phyloP scores from a whole-genome alignment of 2,797 vertebrate species.

The Nyctibius grandis region DNA sequence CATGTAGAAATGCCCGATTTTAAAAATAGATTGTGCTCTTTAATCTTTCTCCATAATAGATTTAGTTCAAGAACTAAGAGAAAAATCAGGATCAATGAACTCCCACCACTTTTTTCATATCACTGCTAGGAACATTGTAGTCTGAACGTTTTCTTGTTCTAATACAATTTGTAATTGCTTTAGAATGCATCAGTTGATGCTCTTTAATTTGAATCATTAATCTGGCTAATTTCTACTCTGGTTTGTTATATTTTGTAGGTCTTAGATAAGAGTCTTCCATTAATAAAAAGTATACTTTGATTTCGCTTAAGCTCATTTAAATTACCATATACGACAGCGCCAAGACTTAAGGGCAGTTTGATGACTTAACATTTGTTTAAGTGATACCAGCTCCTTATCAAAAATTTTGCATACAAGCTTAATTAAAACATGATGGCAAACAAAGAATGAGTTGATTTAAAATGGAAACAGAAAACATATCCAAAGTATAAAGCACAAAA shows the following conservation, averaged over 20 bases:
- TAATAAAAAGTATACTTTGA: background rate
- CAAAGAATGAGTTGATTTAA: background rate
- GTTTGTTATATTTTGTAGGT: background rate
- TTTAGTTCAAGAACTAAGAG: background rate
- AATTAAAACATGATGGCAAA: constrained; percentile 15
- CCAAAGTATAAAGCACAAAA: background rate
- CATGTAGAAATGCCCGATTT: background rate
- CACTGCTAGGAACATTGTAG: background rate
- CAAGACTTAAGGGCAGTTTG: background rate
- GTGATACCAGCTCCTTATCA: background rate
- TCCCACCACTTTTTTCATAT: background rate
- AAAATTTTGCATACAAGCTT: background rate
- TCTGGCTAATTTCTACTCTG: background rate
- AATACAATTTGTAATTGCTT: background rate
- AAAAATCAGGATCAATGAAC: background rate
- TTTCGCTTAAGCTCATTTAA: background rate
- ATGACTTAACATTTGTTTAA: background rate
- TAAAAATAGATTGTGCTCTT: background rate
- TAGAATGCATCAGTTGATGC: background rate
- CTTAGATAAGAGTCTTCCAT: background rate
- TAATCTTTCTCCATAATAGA: background rate
- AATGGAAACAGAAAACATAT: background rate
- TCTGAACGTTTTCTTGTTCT: background rate
- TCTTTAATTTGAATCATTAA: background rate
- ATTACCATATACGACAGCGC: background rate